Conservation (phyloP, 2,888 invertebrate genomes). For the Ochropacha duplaris region DNA sequence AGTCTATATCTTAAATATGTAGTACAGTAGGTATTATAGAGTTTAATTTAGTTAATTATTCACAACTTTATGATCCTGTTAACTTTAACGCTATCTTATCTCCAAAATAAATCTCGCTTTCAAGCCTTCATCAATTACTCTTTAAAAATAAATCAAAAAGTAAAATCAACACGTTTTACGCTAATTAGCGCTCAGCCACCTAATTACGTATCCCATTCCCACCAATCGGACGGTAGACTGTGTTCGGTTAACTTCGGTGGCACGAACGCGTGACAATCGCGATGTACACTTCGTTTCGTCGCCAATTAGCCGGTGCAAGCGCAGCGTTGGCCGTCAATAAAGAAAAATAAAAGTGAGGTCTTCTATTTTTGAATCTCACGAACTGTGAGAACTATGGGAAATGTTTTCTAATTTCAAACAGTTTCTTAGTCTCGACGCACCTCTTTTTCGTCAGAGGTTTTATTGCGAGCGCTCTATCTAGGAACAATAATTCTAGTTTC, state of each 20-base stretch:
- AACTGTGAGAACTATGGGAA: background rate
- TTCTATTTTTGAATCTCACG: conserved; percentile 1
- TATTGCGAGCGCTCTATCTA: background rate
- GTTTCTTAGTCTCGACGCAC: background rate
- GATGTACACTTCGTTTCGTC: conserved; percentile 1
- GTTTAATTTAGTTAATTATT: too few species aligned
- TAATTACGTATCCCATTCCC: conserved; percentile 27
- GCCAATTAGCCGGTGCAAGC: conserved; percentile 25
- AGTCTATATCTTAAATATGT: too few species aligned
- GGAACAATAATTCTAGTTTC: background rate
- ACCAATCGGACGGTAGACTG: background rate
- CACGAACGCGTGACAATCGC: conserved; percentile 37
- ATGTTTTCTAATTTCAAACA: background rate
- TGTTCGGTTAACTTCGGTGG: conserved; percentile 9
- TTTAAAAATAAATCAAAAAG: too few species aligned
- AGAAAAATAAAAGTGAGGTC: background rate
- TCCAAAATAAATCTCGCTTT: background rate
- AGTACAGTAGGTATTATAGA: too few species aligned
- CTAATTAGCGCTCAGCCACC: conserved; percentile 28
- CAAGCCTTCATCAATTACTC: background rate
- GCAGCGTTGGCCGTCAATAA: conserved; percentile 6
- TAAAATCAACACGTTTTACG: conserved; percentile 1
- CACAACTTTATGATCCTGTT: too few species aligned
- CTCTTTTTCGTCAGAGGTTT: background rate
- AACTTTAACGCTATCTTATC: too few species aligned